Percentiles rank a stretch among this genome's conserved stretches.
These are phyloP conservation scores for Epistrophe grossulariae DNA, from an alignment of 2,888 invertebrate genomes.

Conservation along the genomic window DNA sequence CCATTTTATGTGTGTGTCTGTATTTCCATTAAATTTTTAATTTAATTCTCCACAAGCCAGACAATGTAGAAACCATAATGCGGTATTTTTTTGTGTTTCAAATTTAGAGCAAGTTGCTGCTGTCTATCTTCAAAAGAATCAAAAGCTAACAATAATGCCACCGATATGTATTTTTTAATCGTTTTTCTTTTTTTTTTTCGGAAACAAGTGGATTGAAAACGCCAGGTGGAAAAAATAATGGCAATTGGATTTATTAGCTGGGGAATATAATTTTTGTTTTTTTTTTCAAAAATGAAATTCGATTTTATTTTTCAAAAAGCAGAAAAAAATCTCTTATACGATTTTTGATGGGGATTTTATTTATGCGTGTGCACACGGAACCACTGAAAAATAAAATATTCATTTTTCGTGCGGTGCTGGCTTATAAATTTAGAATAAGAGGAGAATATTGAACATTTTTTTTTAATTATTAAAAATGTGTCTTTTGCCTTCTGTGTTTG, in stretches of 20 bases:
- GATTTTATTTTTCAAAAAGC: conserved; percentile 32
- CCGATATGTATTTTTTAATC: neutral
- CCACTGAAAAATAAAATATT: conserved; percentile 55
- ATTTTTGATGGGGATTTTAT: conserved; percentile 50
- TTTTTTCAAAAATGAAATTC: conserved; percentile 6
- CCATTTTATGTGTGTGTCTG: conserved; percentile 24
- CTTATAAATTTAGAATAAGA: conserved; percentile 57
- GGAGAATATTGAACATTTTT: conserved; percentile 18
- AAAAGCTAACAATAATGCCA: conserved; percentile 7
- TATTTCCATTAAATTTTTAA: conserved; percentile 35
- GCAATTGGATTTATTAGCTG: conserved; percentile 64
- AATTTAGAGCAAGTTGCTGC: conserved; percentile 53
- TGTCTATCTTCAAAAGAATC: conserved; percentile 47
- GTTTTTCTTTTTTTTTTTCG: neutral
- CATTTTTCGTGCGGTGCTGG: conserved; percentile 40
- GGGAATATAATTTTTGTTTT: conserved; percentile 17
- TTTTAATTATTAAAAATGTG: neutral
- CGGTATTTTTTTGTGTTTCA: conserved; percentile 36
- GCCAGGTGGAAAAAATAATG: conserved; percentile 60
- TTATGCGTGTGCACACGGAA: conserved; percentile 76
- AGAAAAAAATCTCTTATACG: neutral
- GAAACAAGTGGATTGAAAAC: conserved; percentile 41
- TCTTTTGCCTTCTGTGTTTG: conserved; percentile 23
- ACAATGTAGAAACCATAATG: neutral
- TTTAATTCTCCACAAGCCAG: conserved; percentile 51